Evolutionary conservation across 2,888 invertebrate species (phyloP), one percentile per base, ranked within the genome.

Genomic region (Caenorhabditis panamensis): DNA sequence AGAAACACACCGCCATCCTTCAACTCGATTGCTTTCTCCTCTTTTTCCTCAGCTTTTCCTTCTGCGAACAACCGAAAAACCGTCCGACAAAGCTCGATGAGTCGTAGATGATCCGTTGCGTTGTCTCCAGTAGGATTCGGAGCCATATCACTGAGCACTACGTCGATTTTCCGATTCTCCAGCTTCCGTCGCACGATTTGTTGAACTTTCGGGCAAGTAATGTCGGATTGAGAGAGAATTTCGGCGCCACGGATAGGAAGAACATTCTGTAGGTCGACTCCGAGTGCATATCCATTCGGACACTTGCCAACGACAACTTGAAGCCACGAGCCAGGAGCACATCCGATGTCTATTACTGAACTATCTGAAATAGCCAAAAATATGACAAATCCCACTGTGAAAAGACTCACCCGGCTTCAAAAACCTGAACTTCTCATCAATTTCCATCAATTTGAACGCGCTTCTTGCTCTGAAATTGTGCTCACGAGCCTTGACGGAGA

Each of bases 61-160:
- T 62, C 53, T 2, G 77, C 20, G 49, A 85, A 83, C 44, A 88
- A 73, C 9, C 53, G 77, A 61, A 86, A 81, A 31, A 88, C 85
- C 13, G 83, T 80, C 6, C 86, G 82, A 58, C 86, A 84, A 26
- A 90, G 67, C 6, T 84, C 80, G 24, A 90, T 77, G n/a, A 90
- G 82, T 11, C 86, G 78, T 28, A 84, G 79, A 69, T 89, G 88
- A 66, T 90, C 90, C 1, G 84, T 84, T 1, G 66, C 75, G 26
- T 75, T 64, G 31, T 86, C 85, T 11, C 89, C 91, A 16, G 88
- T 87, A 0, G 90, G 88, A 78, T 89, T 89, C 1, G 91, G 91
- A 13, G 91, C 91, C 91, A 91, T 91, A 62, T 91, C 91, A 76
- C 90, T 90, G 26, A 91, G 58, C 9, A 91, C 80, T 1, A 86